phyloP scores from a whole-genome alignment of 2,113 vertebrate genomes.

The Rhinoderma darwinii region DNA sequence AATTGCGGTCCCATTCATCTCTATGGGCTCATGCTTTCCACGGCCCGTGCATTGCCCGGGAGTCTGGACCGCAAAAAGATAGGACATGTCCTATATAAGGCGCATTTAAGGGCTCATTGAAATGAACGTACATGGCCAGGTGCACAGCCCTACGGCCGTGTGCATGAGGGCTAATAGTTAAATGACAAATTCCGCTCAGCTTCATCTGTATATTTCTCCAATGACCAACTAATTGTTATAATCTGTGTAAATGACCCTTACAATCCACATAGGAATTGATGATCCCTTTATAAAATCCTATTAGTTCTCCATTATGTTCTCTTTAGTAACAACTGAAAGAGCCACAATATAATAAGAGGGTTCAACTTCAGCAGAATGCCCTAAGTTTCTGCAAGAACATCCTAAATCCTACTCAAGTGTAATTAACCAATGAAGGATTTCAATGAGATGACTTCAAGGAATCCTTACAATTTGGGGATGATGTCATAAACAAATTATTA shows the following conservation, averaged over 20 bases:
- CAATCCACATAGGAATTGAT: neutral
- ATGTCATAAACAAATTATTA: neutral
- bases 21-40: no score
- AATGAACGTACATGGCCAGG: no score
- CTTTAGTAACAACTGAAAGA: neutral
- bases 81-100: no score
- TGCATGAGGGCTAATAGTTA: no score
- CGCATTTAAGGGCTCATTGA: no score
- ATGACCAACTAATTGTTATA: neutral
- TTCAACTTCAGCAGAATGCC: neutral
- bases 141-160: no score
- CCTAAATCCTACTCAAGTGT: neutral
- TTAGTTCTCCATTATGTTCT: neutral
- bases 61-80: no score
- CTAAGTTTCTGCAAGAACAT: neutral
- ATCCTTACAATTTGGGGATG: neutral
- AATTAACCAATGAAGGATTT: neutral
- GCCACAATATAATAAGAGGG: neutral
- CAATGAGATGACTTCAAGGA: neutral
- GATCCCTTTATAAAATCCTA: neutral
- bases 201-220: neutral
- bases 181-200: neutral
- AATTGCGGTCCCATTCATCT: no score
- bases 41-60: no score
- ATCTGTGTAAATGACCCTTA: neutral